A percentile compares a stretch with the other conserved stretches of the same genome.
Conservation (phyloP, 1,140 invertebrate species). For the Hydropsyche tenuis region DNA sequence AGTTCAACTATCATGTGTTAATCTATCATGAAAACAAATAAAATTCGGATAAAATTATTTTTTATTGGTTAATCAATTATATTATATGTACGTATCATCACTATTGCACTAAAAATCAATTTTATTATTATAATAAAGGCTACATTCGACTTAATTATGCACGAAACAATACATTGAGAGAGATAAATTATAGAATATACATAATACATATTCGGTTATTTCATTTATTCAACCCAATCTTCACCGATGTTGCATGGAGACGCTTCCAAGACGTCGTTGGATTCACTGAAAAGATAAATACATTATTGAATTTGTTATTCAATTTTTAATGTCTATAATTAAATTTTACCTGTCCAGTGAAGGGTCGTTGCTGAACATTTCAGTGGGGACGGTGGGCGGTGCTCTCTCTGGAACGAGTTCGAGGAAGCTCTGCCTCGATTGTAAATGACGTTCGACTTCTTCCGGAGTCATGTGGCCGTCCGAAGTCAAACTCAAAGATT, state of each 20-base stretch:
- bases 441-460: conserved; percentile 88
- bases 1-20: too few relatives aligned
- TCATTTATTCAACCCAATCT: conserved; percentile 47
- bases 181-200: too few relatives aligned
- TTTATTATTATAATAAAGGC: too few relatives aligned
- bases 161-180: too few relatives aligned
- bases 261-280: conserved; percentile 80
- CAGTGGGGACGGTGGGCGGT: conserved; percentile 85
- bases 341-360: conserved; percentile 83
- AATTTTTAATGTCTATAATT: too few relatives aligned
- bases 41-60: too few relatives aligned
- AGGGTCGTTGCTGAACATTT: conserved; percentile 93
- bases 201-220: too few relatives aligned
- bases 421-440: conserved; percentile 81
- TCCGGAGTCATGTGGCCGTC: conserved; percentile 90
- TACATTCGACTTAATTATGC: too few relatives aligned
- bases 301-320: not conserved
- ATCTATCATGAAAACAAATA: too few relatives aligned
- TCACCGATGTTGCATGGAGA: conserved; percentile 62
- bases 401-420: conserved; percentile 85
- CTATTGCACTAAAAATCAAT: too few relatives aligned
- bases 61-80: too few relatives aligned
- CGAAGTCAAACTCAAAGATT: conserved; percentile 62
- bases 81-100: too few relatives aligned
- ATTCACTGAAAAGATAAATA: conserved; percentile 69